Percentiles rank a stretch among this genome's conserved stretches.
Conservation (phyloP, 2,888 invertebrate species). For the Athalia rosae region DNA sequence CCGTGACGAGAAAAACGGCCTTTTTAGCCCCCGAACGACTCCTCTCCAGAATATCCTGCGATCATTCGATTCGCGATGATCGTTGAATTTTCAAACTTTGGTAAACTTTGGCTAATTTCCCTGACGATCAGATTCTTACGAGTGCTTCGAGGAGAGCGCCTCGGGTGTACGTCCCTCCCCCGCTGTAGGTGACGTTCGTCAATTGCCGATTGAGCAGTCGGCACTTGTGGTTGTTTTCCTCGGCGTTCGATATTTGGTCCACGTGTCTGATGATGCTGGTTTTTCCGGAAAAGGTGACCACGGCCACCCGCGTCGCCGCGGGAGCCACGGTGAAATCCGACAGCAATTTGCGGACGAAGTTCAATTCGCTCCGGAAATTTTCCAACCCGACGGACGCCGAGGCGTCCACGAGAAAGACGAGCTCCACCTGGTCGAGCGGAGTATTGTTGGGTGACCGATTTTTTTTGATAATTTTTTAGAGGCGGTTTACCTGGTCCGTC, state of each 20-base stretch:
- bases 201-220: slow-evolving; percentile 78
- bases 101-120: too few relatives aligned
- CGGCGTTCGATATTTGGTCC: slow-evolving; percentile 77
- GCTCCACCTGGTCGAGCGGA: slow-evolving; percentile 73
- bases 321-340: slow-evolving; percentile 81
- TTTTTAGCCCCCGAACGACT: slow-evolving; percentile 75
- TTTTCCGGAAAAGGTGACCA: slow-evolving; percentile 80
- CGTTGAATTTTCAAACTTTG: background rate
- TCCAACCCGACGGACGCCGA: slow-evolving; percentile 81
- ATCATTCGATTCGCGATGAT: slow-evolving; percentile 47
- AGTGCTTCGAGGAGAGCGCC: slow-evolving; percentile 81
- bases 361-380: slow-evolving; percentile 81
- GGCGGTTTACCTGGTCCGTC: slow-evolving; percentile 60
- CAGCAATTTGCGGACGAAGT: slow-evolving; percentile 80
- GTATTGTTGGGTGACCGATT: background rate
- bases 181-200: slow-evolving; percentile 78
- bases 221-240: slow-evolving; percentile 79
- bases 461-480: too few relatives aligned
- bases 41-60: slow-evolving; percentile 74
- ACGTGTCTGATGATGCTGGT: slow-evolving; percentile 77
- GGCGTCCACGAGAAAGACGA: slow-evolving; percentile 82
- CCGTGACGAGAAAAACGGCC: slow-evolving; percentile 81
- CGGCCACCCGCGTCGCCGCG: slow-evolving; percentile 79
- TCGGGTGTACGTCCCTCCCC: slow-evolving; percentile 82
- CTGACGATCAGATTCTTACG: slow-evolving; percentile 67